phyloP scores from a whole-genome alignment of 2,113 vertebrate genomes.

The Burhinus bistriatus region DNA sequence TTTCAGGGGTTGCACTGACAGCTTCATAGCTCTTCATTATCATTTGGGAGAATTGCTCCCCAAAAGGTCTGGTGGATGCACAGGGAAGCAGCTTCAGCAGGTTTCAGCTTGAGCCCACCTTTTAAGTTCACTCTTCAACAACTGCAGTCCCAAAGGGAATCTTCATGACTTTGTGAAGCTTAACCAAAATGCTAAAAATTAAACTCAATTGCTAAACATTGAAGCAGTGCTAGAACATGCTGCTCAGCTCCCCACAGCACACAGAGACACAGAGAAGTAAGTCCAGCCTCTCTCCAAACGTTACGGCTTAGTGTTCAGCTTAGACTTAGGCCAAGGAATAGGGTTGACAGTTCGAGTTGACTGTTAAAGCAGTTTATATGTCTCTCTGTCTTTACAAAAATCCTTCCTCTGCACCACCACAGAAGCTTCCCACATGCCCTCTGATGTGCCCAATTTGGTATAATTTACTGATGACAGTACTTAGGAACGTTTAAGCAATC shows the following conservation, averaged over 20 bases:
- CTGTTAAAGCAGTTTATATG: not conserved
- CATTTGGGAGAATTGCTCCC: not conserved
- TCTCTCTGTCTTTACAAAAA: not conserved
- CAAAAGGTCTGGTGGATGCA: not conserved
- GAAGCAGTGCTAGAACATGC: not conserved
- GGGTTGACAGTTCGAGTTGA: not conserved
- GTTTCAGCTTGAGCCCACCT: not conserved
- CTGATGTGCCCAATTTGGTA: not conserved
- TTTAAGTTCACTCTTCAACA: not conserved
- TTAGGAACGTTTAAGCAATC: not conserved
- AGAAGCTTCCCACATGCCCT: not conserved
- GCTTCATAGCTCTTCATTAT: constrained; percentile 4
- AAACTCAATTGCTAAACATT: not conserved
- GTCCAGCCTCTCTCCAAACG: not conserved
- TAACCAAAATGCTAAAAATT: not conserved
- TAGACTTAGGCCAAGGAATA: not conserved
- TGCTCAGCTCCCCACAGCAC: not conserved
- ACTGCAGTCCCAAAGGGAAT: not conserved
- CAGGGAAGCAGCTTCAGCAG: not conserved
- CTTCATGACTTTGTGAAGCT: not conserved
- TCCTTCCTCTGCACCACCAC: not conserved
- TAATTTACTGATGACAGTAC: not conserved
- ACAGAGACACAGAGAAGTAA: not conserved
- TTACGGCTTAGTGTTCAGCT: not conserved
- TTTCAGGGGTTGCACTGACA: not conserved